Evolutionary conservation across 2,888 invertebrate species (phyloP).

Genomic region (Pycnomerus fuliginosus): DNA sequence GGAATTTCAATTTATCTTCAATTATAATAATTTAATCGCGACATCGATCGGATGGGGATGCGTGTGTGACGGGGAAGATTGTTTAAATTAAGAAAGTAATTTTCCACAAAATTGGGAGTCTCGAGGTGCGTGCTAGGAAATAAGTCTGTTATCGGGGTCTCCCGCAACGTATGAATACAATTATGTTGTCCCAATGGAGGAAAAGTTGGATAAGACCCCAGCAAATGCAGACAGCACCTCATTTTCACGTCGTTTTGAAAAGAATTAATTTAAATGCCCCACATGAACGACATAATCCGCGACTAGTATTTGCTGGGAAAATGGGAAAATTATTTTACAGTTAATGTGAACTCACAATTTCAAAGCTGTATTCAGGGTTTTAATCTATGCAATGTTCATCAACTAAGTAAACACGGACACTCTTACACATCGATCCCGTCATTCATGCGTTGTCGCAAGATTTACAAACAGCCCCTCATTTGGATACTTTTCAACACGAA

Average conservation of each 20-base stretch:
- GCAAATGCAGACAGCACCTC: constrained; percentile 1
- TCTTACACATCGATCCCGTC: constrained; percentile 27
- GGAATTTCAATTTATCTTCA: neutral
- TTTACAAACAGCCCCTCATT: neutral
- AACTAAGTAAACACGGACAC: constrained; percentile 38
- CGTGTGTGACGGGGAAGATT: constrained; percentile 30
- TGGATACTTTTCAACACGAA: constrained; percentile 3
- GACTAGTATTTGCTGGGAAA: too few relatives aligned
- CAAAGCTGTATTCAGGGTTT: constrained; percentile 33
- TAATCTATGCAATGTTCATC: constrained; percentile 37
- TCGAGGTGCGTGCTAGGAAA: constrained; percentile 34
- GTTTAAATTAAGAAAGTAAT: constrained; percentile 33
- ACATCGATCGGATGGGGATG: constrained; percentile 24
- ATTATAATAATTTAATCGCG: constrained; percentile 13
- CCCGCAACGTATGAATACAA: constrained; percentile 37
- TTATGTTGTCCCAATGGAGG: constrained; percentile 35
- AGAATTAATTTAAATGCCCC: too few relatives aligned
- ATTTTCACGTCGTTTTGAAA: too few relatives aligned
- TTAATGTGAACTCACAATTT: constrained; percentile 20
- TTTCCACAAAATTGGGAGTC: constrained; percentile 33
- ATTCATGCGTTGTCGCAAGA: constrained; percentile 10
- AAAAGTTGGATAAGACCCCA: constrained; percentile 21
- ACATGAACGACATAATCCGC: too few relatives aligned
- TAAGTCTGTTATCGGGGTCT: constrained; percentile 33
- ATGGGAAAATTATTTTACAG: constrained; percentile 16